Conservation (phyloP, 2,888 invertebrate species). For the Gortyna flavago region DNA sequence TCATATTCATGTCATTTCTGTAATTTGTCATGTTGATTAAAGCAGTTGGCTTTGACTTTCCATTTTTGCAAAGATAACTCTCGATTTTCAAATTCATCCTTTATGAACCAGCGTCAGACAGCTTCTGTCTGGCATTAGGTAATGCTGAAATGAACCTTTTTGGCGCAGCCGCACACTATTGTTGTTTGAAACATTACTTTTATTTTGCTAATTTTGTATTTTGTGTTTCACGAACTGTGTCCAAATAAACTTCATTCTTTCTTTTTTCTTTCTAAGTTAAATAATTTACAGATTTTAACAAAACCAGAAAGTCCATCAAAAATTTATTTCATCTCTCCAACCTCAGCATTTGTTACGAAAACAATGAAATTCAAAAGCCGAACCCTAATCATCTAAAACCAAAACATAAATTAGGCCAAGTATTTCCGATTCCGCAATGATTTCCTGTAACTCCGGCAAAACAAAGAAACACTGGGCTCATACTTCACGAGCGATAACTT, state of each 20-base stretch:
- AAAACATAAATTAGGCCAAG: constrained; percentile 55
- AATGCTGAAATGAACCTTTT: too few species aligned
- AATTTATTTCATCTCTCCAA: constrained; percentile 2
- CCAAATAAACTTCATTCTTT: too few species aligned
- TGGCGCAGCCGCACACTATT: too few species aligned
- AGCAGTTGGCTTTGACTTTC: too few species aligned
- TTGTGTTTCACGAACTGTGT: too few species aligned
- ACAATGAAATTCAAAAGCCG: constrained; percentile 41
- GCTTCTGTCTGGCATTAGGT: too few species aligned
- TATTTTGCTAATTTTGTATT: too few species aligned
- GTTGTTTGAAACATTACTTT: too few species aligned
- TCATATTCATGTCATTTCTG: too few species aligned
- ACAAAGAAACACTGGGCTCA: constrained; percentile 49
- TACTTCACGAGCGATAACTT: constrained; percentile 57
- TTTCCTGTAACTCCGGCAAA: constrained; percentile 44
- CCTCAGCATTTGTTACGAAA: constrained; percentile 25
- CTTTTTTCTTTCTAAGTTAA: background rate
- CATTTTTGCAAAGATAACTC: background rate
- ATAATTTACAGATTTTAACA: background rate
- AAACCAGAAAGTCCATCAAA: background rate
- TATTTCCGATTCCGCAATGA: constrained; percentile 54
- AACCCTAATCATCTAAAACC: constrained; percentile 42
- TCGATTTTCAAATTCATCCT: background rate
- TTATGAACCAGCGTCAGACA: too few species aligned
- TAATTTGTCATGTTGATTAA: background rate